A percentile compares a stretch with the other conserved stretches of the same genome.
phyloP scores from a whole-genome alignment of 2,797 vertebrate species.

The Microchirus variegatus region DNA sequence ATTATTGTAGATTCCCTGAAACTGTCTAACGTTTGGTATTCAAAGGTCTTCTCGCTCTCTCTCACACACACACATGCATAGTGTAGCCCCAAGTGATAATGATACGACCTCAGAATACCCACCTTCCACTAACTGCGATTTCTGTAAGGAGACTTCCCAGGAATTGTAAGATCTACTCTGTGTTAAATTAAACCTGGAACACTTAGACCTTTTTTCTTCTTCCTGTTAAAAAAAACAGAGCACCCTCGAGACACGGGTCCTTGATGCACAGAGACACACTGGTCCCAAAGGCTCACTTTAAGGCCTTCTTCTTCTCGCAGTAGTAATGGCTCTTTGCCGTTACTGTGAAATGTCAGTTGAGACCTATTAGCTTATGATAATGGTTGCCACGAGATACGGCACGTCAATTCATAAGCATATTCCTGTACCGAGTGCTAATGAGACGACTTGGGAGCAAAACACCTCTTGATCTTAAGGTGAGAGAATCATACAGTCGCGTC shows the following conservation, averaged over 20 bases:
- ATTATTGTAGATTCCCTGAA: no score
- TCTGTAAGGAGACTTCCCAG: constrained; percentile 25
- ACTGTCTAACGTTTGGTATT: no score
- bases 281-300: constrained; percentile 69
- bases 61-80: not conserved
- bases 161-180: constrained; percentile 47
- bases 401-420: constrained; percentile 61
- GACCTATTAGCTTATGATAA: constrained; percentile 78
- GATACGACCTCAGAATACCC: constrained; percentile 25
- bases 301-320: constrained; percentile 50
- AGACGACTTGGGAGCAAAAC: constrained; percentile 61
- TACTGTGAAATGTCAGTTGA: constrained; percentile 69
- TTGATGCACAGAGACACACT: constrained; percentile 56
- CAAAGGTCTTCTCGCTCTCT: no score
- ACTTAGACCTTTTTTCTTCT: constrained; percentile 46
- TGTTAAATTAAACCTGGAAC: constrained; percentile 58
- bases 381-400: constrained; percentile 60
- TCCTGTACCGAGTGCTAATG: constrained; percentile 68
- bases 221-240: constrained; percentile 65
- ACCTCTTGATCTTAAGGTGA: constrained; percentile 69
- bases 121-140: constrained; percentile 31
- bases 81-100: constrained; percentile 18
- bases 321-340: constrained; percentile 63
- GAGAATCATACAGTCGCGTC: constrained; percentile 49
- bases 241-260: constrained; percentile 61